These are phyloP conservation scores for Chaenogobius annularis DNA, from an alignment of 2,113 vertebrate genomes.

Conservation along the genomic window DNA sequence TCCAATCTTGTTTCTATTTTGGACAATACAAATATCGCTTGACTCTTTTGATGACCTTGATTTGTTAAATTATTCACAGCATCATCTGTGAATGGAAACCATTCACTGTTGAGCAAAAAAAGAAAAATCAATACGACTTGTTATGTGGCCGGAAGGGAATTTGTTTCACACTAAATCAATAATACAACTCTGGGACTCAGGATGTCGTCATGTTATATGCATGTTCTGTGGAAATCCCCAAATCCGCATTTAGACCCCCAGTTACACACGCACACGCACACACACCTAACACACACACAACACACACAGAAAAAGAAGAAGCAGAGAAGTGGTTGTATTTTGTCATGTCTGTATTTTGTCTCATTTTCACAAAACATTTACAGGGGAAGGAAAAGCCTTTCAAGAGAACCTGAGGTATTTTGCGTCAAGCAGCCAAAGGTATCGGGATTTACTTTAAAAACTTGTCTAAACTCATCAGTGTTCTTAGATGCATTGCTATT, in stretches of 20 bases:
- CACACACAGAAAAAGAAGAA: conserved; percentile 42
- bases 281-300: conserved; percentile 25
- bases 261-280: not conserved
- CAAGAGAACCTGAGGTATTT: conserved; percentile 86
- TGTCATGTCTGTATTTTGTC: conserved; percentile 81
- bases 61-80: conserved; percentile 45
- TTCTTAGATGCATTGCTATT: conserved; percentile 79
- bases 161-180: conserved; percentile 64
- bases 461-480: conserved; percentile 76
- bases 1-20: not conserved
- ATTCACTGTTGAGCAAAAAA: conserved; percentile 1
- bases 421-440: conserved; percentile 85
- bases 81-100: conserved; percentile 19
- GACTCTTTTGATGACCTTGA: not conserved
- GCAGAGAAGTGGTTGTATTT: conserved; percentile 68
- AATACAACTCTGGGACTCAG: conserved; percentile 8
- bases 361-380: conserved; percentile 85
- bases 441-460: conserved; percentile 82
- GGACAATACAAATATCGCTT: not conserved
- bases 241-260: not conserved
- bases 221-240: conserved; percentile 36
- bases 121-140: conserved; percentile 49
- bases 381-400: conserved; percentile 83
- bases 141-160: conserved; percentile 46
- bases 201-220: conserved; percentile 32